phyloP scores from a whole-genome alignment of 2,113 vertebrate species.

The Chroicocephalus ridibundus region DNA sequence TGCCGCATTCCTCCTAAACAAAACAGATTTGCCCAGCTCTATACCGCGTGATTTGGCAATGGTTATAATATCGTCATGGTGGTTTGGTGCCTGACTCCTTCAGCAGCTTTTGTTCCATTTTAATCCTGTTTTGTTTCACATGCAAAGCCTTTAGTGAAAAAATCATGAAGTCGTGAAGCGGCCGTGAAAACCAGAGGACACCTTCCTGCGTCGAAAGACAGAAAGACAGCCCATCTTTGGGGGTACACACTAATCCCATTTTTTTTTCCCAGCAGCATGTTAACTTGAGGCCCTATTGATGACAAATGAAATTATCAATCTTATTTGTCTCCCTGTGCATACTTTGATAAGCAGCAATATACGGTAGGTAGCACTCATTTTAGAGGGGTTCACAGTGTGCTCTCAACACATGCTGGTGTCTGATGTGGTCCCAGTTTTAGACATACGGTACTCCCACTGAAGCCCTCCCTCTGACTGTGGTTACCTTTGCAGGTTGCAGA shows the following conservation, averaged over 20 bases:
- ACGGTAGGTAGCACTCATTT: background rate
- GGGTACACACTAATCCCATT: background rate
- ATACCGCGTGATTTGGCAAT: background rate
- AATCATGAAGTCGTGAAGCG: background rate
- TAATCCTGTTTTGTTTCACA: background rate
- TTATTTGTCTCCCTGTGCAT: background rate
- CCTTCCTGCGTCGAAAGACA: background rate
- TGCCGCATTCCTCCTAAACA: background rate
- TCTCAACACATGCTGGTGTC: no score
- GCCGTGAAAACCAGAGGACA: background rate
- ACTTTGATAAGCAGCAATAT: background rate
- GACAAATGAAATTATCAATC: background rate
- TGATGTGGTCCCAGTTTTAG: background rate
- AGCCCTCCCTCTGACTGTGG: background rate
- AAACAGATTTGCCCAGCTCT: background rate
- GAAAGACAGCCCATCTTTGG: background rate
- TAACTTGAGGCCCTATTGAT: background rate
- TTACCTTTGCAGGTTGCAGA: background rate
- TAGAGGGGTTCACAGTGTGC: background rate
- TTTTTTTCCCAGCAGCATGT: background rate
- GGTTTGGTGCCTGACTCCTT: background rate
- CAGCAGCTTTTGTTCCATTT: background rate
- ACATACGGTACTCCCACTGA: accelerated
- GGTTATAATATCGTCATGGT: background rate
- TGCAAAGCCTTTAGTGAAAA: background rate